phyloP scores from a whole-genome alignment of 2,113 vertebrate genomes.

The Diphyllodes magnificus region DNA sequence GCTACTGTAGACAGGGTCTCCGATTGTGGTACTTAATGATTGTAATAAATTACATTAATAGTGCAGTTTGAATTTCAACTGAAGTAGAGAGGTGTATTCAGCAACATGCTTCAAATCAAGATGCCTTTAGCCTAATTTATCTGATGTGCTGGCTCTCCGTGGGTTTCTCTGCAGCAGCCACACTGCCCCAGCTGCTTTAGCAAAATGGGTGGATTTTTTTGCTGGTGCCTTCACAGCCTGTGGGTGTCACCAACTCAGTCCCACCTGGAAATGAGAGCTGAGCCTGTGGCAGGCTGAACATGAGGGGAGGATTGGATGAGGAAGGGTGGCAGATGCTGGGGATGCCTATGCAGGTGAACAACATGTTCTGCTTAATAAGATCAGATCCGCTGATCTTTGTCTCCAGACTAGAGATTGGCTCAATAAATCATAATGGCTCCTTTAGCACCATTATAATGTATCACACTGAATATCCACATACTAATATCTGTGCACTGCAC shows the following conservation, averaged over 20 bases:
- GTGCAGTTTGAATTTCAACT: constrained; percentile 16
- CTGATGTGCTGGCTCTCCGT: background rate
- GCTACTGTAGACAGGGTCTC: constrained; percentile 33
- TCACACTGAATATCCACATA: background rate
- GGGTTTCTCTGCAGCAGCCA: background rate
- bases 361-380: background rate
- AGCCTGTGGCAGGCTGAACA: background rate
- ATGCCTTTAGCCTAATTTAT: constrained; percentile 14
- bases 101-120: constrained; percentile 52
- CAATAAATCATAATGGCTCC: background rate
- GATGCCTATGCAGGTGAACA: background rate
- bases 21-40: constrained; percentile 28
- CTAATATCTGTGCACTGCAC: background rate
- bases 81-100: constrained; percentile 25
- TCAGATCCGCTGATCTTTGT: background rate
- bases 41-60: constrained; percentile 47
- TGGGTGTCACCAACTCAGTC: background rate
- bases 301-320: background rate
- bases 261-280: background rate
- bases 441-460: background rate
- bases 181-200: background rate
- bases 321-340: background rate
- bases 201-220: background rate
- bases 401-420: background rate
- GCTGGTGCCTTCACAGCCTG: background rate